Evolutionary conservation across 2,113 vertebrate species (phyloP), one percentile per base, ranked within the genome.

Genomic region (Riparia riparia): DNA sequence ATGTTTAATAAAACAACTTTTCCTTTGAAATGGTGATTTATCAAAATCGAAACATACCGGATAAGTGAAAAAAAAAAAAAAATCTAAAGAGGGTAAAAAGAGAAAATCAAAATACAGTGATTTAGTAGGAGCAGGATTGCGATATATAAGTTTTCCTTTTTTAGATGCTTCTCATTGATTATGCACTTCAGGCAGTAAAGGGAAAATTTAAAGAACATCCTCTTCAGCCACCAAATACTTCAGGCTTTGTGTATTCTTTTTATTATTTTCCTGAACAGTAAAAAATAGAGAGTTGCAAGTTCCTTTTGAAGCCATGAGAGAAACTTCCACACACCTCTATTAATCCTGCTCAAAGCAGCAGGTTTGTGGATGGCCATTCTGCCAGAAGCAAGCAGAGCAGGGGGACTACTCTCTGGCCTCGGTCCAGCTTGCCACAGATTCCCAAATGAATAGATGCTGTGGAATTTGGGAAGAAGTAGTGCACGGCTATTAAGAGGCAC

Each of bases 391-490:
- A 29, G 18, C 57, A 53, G 63, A 90, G 56, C 7, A 45, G 31
- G 24, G 53, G 19, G 7, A 82, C 45, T 45, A 13, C 31, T 41
- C 42, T 45, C 47, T 93, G 95, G 87, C 86, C 32, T 90, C 0
- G 0, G 7, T 86, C 90, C 95, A 93, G 74, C 68, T 70, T 70
- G 34, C 79, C 37, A 9, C 18, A 44, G 85, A 66, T 66, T 81
- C 93, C 85, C 85, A 80, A 68, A 66, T 41, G 85, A 89, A 91
- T 90, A 34, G 64, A 92, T 90, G 71, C 64, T 88, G 63, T 83
- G 82, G 82, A 93, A 96, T 95, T 93, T 93, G 71, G 89, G 47
- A 78, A 93, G 79, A 94, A 83, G 69, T 66, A 64, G 63, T 86
- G 49, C 21, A n/a, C 64, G 1, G 21, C 90, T 83, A 80, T 87